Evolutionary conservation across 1,140 invertebrate genomes (phyloP).

Genomic region (Drosophila ironensis): DNA sequence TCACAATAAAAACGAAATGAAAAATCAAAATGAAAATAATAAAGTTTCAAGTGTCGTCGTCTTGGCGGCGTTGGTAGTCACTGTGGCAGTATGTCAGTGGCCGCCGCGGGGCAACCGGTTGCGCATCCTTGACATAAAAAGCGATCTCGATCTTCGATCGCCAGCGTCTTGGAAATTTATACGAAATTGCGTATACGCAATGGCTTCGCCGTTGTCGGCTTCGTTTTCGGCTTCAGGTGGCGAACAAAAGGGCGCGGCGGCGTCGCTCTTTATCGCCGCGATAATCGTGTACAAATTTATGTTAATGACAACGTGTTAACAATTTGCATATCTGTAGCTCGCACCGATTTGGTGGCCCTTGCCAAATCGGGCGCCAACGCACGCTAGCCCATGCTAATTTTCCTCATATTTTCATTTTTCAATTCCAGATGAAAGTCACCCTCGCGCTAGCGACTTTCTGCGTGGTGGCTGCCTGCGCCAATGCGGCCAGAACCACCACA

Average conservation of each 20-base stretch:
- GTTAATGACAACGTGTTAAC: constrained; percentile 56
- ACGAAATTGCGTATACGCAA: constrained; percentile 68
- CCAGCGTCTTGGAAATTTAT: constrained; percentile 50
- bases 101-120: constrained; percentile 77
- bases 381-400: neutral
- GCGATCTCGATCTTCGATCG: constrained; percentile 50
- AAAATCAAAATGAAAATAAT: constrained; percentile 70
- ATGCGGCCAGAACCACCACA: constrained; percentile 77
- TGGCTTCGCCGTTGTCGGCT: too few species aligned
- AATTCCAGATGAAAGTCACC: constrained; percentile 81
- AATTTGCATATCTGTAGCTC: constrained; percentile 44
- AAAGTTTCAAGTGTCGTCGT: constrained; percentile 74
- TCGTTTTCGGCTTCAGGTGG: too few species aligned
- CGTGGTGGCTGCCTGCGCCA: constrained; percentile 71
- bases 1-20: constrained; percentile 71
- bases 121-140: constrained; percentile 82
- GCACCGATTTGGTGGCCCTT: neutral
- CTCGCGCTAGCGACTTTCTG: constrained; percentile 81
- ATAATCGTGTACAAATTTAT: constrained; percentile 59
- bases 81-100: constrained; percentile 74
- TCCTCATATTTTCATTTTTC: constrained; percentile 9
- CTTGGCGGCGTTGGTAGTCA: constrained; percentile 59
- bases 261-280: constrained; percentile 43
- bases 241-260: constrained; percentile 37
- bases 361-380: constrained; percentile 11